A percentile compares a stretch with the other conserved stretches of the same genome.
Conservation (phyloP, 2,888 invertebrate species). For the Timandra comae region DNA sequence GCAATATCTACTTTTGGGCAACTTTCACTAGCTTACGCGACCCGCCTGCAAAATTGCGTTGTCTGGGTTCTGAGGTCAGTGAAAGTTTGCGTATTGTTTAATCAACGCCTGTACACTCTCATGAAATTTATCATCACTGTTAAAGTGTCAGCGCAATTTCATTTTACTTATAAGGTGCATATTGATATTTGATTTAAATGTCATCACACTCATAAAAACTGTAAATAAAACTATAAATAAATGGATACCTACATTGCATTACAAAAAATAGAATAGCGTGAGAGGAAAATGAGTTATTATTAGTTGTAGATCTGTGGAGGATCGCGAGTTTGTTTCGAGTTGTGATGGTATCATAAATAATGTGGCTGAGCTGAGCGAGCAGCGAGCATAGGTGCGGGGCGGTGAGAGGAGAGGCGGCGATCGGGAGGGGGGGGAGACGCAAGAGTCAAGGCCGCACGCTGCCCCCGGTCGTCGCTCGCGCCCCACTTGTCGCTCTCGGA, state of each 20-base stretch:
- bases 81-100: conserved; percentile 61
- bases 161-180: no score
- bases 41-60: conserved; percentile 70
- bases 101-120: conserved; percentile 23
- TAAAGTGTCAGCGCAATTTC: conserved; percentile 6
- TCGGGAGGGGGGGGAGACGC: conserved; percentile 39
- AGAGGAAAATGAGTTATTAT: conserved; percentile 76
- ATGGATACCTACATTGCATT: conserved; percentile 24
- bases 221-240: no score
- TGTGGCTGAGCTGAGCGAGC: conserved; percentile 64
- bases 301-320: conserved; percentile 55
- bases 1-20: conserved; percentile 71
- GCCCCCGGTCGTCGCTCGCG: conserved; percentile 87
- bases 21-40: conserved; percentile 74
- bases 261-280: conserved; percentile 62
- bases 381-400: conserved; percentile 38
- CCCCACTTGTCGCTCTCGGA: conserved; percentile 64
- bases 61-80: conserved; percentile 60
- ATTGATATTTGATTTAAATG: no score
- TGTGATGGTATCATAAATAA: conserved; percentile 75
- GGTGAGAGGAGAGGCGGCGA: conserved; percentile 27
- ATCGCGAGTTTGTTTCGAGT: conserved; percentile 69
- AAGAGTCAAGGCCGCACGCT: conserved; percentile 86
- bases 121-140: conserved; percentile 8
- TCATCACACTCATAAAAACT: no score